Conservation (phyloP, 2,888 invertebrate species). For the Patella depressa region DNA sequence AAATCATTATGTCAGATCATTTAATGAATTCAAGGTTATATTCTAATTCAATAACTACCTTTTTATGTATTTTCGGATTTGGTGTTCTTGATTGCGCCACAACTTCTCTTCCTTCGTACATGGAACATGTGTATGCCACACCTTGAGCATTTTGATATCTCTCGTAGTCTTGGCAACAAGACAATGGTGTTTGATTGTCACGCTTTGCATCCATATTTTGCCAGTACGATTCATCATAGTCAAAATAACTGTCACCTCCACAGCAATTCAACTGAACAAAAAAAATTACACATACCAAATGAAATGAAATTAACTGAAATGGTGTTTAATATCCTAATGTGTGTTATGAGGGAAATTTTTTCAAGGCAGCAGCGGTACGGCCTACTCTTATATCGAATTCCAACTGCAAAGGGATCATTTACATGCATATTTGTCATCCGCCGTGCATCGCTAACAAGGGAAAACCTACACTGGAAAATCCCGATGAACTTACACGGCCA, state of each 20-base stretch:
- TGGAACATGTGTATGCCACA: conserved; percentile 39
- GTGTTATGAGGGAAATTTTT: too few relatives aligned
- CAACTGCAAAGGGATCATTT: too few relatives aligned
- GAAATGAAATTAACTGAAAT: too few relatives aligned
- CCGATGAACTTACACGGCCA: too few relatives aligned
- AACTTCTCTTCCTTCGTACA: conserved; percentile 31
- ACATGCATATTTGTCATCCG: too few relatives aligned
- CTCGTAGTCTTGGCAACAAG: conserved; percentile 57
- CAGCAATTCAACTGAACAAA: conserved; percentile 57
- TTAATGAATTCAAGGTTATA: too few relatives aligned
- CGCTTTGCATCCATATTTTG: neutral
- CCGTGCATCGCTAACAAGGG: too few relatives aligned
- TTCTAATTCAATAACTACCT: conserved; percentile 25
- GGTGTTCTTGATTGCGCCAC: conserved; percentile 15
- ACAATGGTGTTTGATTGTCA: conserved; percentile 46
- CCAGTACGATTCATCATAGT: conserved; percentile 57
- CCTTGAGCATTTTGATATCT: conserved; percentile 42
- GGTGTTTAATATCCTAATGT: too few relatives aligned
- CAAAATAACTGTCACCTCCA: conserved; percentile 51
- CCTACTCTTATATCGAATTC: too few relatives aligned
- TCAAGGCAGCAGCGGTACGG: too few relatives aligned
- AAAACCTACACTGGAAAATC: too few relatives aligned
- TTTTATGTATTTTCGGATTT: conserved; percentile 34
- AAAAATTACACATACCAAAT: conserved; percentile 11
- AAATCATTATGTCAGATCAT: too few relatives aligned